Evolutionary conservation across 2,888 invertebrate species (phyloP), one percentile per base, ranked within the genome.

Genomic region (Laothoe populi): DNA sequence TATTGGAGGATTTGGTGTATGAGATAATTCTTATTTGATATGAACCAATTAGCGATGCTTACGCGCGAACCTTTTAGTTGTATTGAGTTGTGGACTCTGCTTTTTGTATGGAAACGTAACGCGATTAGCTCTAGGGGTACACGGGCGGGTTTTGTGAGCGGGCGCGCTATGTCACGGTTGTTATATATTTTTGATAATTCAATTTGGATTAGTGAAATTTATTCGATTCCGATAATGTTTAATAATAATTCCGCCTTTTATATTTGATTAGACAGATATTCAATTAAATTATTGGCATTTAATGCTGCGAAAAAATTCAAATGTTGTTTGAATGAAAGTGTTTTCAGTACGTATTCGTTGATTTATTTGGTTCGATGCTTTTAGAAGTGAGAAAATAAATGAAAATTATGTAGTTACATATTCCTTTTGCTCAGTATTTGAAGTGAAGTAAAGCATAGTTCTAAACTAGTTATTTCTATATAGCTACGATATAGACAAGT

Each of bases 1-100:
- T 23, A 57, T 26, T 84, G 84, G 86, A 75, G 77, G 0, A 77
- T 78, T 78, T 83, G 78, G 19, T 82, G 77, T 68, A 74, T 77
- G 79, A 75, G 81, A 80, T 90, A 84, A 91, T 88, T 87, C 78
- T 73, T 84, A 82, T 90, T 89, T 89, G 84, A 91, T 90, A 88
- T 86, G 84, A 83, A 88, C 91, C 90, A 91, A 92, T 91, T 92
- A 92, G 90, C 78, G 79, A 89, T 87, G 92, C 88, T 92, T 91
- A 91, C 90, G 78, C 78, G 87, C 84, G 81, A 86, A 86, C 84
- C 78, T 83, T 77, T 74, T 76, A 75, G 70, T 77, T 73, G 74
- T 70, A 78, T 83, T 81, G 77, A 79, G 77, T 69, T 72, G 77
- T 77, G 71, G 74, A 72, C 71, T 83, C 83, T 78, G 66, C 63